These are phyloP conservation scores for Semotilus atromaculatus DNA, from an alignment of 2,797 vertebrate species.

Conservation along the genomic window DNA sequence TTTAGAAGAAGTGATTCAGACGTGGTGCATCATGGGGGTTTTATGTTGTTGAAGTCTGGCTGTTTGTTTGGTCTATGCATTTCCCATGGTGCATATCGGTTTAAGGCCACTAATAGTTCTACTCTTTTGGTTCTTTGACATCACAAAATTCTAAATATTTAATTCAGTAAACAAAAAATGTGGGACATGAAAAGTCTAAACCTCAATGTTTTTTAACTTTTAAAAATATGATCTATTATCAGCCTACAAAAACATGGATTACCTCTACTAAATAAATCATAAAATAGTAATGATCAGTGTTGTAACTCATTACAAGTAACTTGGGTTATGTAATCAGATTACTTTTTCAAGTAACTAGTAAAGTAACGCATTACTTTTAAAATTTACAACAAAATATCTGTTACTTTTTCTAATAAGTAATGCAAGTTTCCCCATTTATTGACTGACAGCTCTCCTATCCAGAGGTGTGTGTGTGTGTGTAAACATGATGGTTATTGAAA, in stretches of 20 bases:
- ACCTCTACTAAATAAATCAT: constrained; percentile 15
- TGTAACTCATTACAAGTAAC: too few relatives aligned
- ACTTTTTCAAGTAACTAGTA: too few relatives aligned
- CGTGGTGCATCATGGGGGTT: neutral
- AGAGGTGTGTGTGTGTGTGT: too few relatives aligned
- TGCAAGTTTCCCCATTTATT: too few relatives aligned
- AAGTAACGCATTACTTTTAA: too few relatives aligned
- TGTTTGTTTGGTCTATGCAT: neutral
- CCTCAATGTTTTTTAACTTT: neutral
- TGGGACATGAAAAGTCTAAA: neutral
- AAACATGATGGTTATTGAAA: too few relatives aligned
- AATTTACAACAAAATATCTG: too few relatives aligned
- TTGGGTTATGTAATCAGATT: too few relatives aligned
- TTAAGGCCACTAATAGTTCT: neutral
- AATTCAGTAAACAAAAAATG: neutral
- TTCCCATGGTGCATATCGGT: neutral
- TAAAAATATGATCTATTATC: neutral
- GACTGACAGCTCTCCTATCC: too few relatives aligned
- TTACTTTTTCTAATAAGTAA: too few relatives aligned
- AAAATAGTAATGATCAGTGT: neutral
- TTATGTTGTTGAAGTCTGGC: neutral
- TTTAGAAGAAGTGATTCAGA: constrained; percentile 67
- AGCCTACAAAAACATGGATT: neutral
- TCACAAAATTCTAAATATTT: neutral
- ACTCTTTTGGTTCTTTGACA: neutral